Percentiles rank a stretch among this genome's conserved stretches.
Evolutionary conservation across 2,888 invertebrate species (phyloP).

Genomic region (Tetramorium bicarinatum): DNA sequence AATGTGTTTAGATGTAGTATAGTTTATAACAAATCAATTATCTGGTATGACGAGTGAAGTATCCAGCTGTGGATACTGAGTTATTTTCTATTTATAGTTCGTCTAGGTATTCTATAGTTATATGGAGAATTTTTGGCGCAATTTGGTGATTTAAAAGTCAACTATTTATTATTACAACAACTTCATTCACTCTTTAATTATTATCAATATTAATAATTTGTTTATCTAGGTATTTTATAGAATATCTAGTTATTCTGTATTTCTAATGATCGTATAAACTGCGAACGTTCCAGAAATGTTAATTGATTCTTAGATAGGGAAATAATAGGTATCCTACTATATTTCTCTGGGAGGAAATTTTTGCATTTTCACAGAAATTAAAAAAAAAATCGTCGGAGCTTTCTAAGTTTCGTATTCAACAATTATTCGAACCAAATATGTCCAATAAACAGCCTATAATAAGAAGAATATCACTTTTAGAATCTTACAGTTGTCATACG

Average conservation of each 20-base stretch:
- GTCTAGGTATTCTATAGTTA: conserved; percentile 42
- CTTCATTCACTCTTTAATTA: conserved; percentile 4
- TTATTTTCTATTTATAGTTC: conserved; percentile 53
- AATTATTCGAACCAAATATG: neutral
- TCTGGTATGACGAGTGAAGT: conserved; percentile 37
- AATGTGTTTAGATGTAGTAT: conserved; percentile 51
- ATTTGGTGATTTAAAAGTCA: conserved; percentile 46
- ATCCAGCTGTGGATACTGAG: conserved; percentile 23
- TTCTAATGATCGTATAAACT: neutral
- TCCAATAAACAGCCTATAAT: neutral
- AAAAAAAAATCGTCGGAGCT: neutral
- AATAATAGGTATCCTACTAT: neutral
- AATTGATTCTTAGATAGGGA: conserved; percentile 39
- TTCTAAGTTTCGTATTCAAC: conserved; percentile 9
- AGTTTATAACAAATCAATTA: conserved; percentile 45
- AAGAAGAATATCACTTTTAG: neutral
- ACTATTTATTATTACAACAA: conserved; percentile 30
- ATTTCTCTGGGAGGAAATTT: neutral
- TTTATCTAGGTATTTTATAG: conserved; percentile 40
- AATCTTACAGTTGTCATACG: neutral
- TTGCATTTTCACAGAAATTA: neutral
- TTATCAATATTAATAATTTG: conserved; percentile 13
- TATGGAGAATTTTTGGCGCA: conserved; percentile 52
- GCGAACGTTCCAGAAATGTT: conserved; percentile 16
- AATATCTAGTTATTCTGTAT: conserved; percentile 40